Evolutionary conservation across 2,113 vertebrate genomes (phyloP).

Genomic region (Cyprichromis sp.): DNA sequence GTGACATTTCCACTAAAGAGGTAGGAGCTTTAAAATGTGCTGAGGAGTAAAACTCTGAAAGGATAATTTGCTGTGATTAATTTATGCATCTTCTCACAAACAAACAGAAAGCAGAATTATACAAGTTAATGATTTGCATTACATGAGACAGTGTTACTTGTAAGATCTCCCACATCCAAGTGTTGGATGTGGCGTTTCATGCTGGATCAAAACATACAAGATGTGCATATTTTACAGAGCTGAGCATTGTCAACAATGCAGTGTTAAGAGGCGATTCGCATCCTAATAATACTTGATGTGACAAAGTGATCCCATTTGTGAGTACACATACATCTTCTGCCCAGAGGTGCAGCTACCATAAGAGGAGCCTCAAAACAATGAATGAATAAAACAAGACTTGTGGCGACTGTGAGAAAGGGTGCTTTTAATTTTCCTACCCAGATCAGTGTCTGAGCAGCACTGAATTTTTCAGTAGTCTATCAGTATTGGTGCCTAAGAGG

Average conservation of each 20-base stretch:
- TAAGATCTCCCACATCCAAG: background rate
- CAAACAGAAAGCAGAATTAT: background rate
- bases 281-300: constrained; percentile 6
- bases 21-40: constrained; percentile 4
- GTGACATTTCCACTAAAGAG: constrained; percentile 31
- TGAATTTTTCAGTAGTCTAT: constrained; percentile 42
- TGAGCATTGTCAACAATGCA: background rate
- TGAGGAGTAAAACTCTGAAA: background rate
- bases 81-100: background rate
- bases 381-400: constrained; percentile 60
- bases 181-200: background rate
- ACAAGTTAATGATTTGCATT: background rate
- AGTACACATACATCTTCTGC: background rate
- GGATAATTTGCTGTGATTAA: constrained; percentile 14
- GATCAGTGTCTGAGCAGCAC: constrained; percentile 6
- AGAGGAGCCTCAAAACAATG: constrained; percentile 35
- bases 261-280: background rate
- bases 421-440: constrained; percentile 50
- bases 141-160: background rate
- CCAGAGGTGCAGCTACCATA: background rate
- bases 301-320: constrained; percentile 19
- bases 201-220: constrained; percentile 36
- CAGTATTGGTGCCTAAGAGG: constrained; percentile 11
- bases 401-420: constrained; percentile 5
- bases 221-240: constrained; percentile 29